Evolutionary conservation across 2,888 invertebrate genomes (phyloP).

Genomic region (Diplolepis rosae): DNA sequence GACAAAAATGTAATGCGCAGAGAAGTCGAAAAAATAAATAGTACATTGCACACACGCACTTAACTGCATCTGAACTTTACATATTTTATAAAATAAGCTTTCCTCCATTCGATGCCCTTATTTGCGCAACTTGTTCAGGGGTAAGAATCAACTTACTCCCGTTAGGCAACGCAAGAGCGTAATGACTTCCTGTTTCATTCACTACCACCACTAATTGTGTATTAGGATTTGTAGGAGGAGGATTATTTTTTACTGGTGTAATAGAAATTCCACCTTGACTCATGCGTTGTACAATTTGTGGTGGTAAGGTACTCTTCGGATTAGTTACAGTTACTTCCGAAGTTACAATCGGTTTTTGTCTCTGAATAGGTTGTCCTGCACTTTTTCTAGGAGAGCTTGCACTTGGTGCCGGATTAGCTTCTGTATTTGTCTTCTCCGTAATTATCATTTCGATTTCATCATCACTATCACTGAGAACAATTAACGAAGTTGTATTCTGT

Average conservation of each 20-base stretch:
- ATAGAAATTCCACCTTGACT: slow-evolving; percentile 70
- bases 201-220: slow-evolving; percentile 69
- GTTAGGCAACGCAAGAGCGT: slow-evolving; percentile 70
- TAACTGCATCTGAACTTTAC: background rate
- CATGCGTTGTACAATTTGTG: slow-evolving; percentile 68
- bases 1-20: background rate
- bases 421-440: slow-evolving; percentile 51
- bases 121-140: slow-evolving; percentile 71
- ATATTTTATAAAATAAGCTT: slow-evolving; percentile 63
- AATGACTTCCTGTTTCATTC: slow-evolving; percentile 71
- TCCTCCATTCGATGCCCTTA: slow-evolving; percentile 71
- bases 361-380: slow-evolving; percentile 13
- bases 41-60: slow-evolving; percentile 12
- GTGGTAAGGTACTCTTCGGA: slow-evolving; percentile 54
- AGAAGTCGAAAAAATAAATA: slow-evolving; percentile 15
- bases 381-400: background rate
- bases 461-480: slow-evolving; percentile 69
- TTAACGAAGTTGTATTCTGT: slow-evolving; percentile 64
- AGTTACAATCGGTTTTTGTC: slow-evolving; percentile 50
- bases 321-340: slow-evolving; percentile 50
- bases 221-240: slow-evolving; percentile 35
- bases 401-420: slow-evolving; percentile 31
- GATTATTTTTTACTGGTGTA: slow-evolving; percentile 59
- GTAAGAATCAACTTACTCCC: slow-evolving; percentile 71
- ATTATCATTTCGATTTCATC: slow-evolving; percentile 71